Evolutionary conservation across 2,888 invertebrate genomes (phyloP).

Genomic region (Gasteruption jaculator): DNA sequence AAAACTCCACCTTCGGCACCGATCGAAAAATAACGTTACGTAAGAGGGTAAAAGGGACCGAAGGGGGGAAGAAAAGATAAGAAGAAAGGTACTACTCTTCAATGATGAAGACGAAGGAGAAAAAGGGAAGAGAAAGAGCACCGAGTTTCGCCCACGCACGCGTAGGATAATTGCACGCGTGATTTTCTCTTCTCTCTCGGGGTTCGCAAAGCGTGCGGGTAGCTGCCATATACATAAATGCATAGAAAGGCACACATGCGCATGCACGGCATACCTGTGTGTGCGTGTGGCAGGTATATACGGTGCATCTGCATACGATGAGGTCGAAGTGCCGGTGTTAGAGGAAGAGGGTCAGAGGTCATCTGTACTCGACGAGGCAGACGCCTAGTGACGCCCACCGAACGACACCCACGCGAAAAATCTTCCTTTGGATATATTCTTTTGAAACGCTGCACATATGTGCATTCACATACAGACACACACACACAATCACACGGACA

Average conservation of each 20-base stretch:
- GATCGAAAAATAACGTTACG: no score
- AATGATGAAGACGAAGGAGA: constrained; percentile 22
- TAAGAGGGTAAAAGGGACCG: constrained; percentile 20
- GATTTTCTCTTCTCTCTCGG: constrained; percentile 32
- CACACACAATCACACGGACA: no score
- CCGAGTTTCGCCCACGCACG: constrained; percentile 47
- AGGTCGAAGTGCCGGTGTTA: constrained; percentile 11
- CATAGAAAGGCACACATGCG: no score
- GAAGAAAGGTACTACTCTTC: constrained; percentile 21
- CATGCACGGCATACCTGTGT: constrained; percentile 30
- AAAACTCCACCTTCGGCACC: no score
- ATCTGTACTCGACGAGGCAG: constrained; percentile 47
- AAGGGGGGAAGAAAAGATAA: constrained; percentile 23
- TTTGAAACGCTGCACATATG: no score
- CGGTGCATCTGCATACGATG: constrained; percentile 34
- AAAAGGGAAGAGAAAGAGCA: constrained; percentile 27
- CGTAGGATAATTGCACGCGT: constrained; percentile 51
- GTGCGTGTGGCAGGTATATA: constrained; percentile 32
- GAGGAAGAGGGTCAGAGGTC: constrained; percentile 44
- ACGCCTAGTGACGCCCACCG: constrained; percentile 50
- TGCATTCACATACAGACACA: no score
- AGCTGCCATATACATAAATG: no score
- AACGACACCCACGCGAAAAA: constrained; percentile 51
- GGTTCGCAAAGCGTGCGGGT: constrained; percentile 20
- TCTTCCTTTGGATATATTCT: constrained; percentile 27